Base-by-base conservation (phyloP, 2,888 invertebrate species). In the Phytoseiulus persimilis region DNA sequence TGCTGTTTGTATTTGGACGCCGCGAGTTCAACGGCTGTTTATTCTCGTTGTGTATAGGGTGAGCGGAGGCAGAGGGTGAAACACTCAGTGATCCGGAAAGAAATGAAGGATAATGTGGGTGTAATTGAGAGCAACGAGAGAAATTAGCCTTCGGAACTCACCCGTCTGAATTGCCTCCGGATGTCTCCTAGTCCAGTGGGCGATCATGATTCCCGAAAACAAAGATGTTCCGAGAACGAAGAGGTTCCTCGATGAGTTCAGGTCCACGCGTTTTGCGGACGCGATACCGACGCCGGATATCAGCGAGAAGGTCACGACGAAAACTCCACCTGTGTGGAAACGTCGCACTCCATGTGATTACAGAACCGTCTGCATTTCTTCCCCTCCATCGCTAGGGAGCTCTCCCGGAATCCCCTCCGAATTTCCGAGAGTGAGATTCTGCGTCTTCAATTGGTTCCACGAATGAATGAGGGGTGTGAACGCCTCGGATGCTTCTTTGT, bases 131-230 rank as follows among this genome's bases (percentile, higher is more conserved):
- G 28, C 65, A 65, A 23, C 28, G 23, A 65, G 65, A 6, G 65
- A 65, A 65, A 65, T 65, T 65, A 28, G 23, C 5, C 65, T 65
- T 28, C 65, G 28, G 9, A 18, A 39, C 87, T 6, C 45, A 87
- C 87, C 87, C 33, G 87, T 87, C n/a, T 87, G 33, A 14, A 87
- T 87, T 23, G 32, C 32, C 39, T 87, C 87, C 87, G 87, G 45
- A 87, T 87, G 87, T 32, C 45, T 87, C 45, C 87, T 33, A 5
- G 87, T 32, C 87, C 87, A 87, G 23, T 87, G 87, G 1, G 87
- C 87, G n/a, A 87, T 32, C 87, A 87, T 87, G 33, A 87, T 87
- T 32, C 87, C 87, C 28, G 33, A 32, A 18, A 87, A 87, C n/a
- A 87, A n/a, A 6, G 87, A 87, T 28, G 45, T 45, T 87, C 87